phyloP scores from a whole-genome alignment of 2,797 vertebrate species.

The Philypnodon macrostomus region DNA sequence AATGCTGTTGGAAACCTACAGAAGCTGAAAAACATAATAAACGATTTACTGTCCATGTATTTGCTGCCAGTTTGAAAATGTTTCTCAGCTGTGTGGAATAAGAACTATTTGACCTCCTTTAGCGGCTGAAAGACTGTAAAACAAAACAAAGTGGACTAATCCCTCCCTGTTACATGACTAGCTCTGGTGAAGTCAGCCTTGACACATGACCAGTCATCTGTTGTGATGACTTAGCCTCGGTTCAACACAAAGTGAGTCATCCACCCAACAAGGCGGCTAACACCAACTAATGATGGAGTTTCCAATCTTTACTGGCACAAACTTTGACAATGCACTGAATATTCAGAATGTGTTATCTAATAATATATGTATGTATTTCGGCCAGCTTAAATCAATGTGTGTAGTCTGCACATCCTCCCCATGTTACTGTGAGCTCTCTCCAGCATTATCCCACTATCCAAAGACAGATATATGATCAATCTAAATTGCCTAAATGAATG shows the following conservation, averaged over 20 bases:
- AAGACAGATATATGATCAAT: too few relatives aligned
- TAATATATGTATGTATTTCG: too few relatives aligned
- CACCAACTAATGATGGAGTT: background rate
- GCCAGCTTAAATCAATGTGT: too few relatives aligned
- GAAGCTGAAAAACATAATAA: too few relatives aligned
- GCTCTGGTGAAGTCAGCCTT: slow-evolving; percentile 30
- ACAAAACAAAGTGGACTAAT: slow-evolving; percentile 22
- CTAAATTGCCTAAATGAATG: too few relatives aligned
- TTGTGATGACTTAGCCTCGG: slow-evolving; percentile 32
- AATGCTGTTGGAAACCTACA: too few relatives aligned
- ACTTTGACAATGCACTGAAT: background rate
- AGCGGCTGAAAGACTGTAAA: slow-evolving; percentile 16
- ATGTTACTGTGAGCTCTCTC: too few relatives aligned
- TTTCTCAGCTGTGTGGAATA: slow-evolving; percentile 15
- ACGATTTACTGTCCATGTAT: background rate
- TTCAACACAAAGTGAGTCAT: slow-evolving; percentile 42
- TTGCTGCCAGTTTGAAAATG: background rate
- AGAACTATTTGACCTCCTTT: slow-evolving; percentile 2
- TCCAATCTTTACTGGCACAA: background rate
- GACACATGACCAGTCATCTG: slow-evolving; percentile 46
- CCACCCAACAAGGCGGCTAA: slow-evolving; percentile 10
- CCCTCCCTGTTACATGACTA: slow-evolving; percentile 21
- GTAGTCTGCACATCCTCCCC: too few relatives aligned
- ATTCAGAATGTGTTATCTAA: too few relatives aligned
- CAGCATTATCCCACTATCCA: too few relatives aligned